Conservation (phyloP, 1,140 invertebrate genomes). For the Mylabris phalerata region DNA sequence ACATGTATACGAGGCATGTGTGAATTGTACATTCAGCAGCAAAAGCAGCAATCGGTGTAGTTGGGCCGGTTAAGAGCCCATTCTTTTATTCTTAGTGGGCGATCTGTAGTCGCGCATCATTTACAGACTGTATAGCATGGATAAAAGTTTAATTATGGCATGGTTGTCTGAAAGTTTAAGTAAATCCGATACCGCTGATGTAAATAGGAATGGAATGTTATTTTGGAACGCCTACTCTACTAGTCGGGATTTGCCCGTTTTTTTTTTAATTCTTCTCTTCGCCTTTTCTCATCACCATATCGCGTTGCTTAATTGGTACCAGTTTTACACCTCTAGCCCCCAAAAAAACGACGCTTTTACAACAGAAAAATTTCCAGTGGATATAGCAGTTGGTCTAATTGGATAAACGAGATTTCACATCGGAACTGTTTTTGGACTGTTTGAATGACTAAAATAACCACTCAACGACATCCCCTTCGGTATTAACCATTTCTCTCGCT, state of each 20-base stretch:
- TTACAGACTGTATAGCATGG: slow-evolving; percentile 16
- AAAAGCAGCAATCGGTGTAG: not conserved
- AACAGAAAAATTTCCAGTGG: too few species aligned
- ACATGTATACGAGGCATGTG: slow-evolving; percentile 38
- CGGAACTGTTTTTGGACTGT: too few species aligned
- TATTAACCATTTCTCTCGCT: too few species aligned
- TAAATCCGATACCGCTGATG: slow-evolving; percentile 18
- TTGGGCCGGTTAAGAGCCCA: slow-evolving; percentile 1
- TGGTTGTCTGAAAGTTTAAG: slow-evolving; percentile 22
- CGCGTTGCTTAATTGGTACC: not conserved
- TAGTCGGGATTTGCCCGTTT: not conserved
- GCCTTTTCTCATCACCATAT: not conserved
- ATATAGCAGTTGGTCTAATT: not conserved
- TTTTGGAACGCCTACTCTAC: not conserved
- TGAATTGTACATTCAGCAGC: slow-evolving; percentile 35
- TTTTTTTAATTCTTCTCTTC: not conserved
- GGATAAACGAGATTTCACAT: too few species aligned
- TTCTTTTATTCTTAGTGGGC: slow-evolving; percentile 23
- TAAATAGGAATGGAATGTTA: slow-evolving; percentile 4
- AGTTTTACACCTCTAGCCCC: not conserved
- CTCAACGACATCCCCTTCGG: too few species aligned
- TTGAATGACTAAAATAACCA: too few species aligned
- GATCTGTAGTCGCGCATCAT: slow-evolving; percentile 18
- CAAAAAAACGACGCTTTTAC: not conserved
- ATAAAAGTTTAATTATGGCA: slow-evolving; percentile 29